Conservation (phyloP, 2,113 vertebrate species). For the Macrotus californicus region DNA sequence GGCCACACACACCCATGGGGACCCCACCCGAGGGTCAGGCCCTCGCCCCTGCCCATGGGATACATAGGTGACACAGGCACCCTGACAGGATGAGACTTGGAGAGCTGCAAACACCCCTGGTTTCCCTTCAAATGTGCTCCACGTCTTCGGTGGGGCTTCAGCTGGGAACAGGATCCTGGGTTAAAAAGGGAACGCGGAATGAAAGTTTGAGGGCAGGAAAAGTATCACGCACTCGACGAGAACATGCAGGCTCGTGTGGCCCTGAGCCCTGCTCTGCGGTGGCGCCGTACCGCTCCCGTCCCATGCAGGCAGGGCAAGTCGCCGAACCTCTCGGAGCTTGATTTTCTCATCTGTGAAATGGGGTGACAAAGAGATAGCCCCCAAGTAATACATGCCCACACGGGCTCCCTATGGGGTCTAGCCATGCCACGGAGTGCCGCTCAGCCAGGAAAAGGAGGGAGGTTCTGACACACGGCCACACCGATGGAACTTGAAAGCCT, state of each 20-base stretch:
- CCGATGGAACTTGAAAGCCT: accelerated
- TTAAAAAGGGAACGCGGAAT: accelerated
- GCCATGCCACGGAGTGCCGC: accelerated
- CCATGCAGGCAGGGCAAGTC: accelerated
- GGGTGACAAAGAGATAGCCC: neutral
- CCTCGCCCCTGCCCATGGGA: accelerated
- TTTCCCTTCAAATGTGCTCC: accelerated
- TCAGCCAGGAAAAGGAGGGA: accelerated
- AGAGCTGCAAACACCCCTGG: accelerated
- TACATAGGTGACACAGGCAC: neutral
- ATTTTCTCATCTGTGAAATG: neutral
- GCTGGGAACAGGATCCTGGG: neutral
- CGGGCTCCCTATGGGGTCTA: accelerated
- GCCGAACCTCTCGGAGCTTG: accelerated
- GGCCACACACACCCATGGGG: neutral
- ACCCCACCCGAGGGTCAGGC: neutral
- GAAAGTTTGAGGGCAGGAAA: neutral
- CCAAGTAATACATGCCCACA: accelerated
- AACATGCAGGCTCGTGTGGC: accelerated
- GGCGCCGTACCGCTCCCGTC: accelerated
- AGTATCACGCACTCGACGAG: accelerated
- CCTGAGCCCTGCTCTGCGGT: accelerated
- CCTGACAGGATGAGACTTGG: accelerated
- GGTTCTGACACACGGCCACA: accelerated
- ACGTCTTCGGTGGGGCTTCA: neutral